Base-by-base conservation (phyloP, 2,888 invertebrate species). In the Drosophila macrospina region DNA sequence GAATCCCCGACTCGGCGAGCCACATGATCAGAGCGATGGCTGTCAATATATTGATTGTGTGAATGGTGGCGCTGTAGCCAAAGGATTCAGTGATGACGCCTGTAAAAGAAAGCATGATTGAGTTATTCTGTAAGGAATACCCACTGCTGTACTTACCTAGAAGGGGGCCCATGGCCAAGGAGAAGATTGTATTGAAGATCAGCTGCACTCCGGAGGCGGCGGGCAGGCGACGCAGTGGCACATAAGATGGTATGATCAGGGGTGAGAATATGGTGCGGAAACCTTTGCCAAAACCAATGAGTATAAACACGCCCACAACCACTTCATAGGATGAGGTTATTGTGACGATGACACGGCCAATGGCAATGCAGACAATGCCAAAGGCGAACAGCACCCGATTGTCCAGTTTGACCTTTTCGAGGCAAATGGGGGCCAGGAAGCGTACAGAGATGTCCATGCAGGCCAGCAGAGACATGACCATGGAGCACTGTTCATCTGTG, bases 261-360 rank as follows among this genome's bases (percentile, higher is more conserved):
- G 95, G 95, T 93, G 95, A 95, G 85, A 96, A 96, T n/a, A 96
- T 95, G 8, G 95, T 95, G 57, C 95, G 92, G 5, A 96, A 91
- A 0, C 95, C 96, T 91, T 96, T 96, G 24, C 95, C 95, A 50
- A 94, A 93, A 0, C 96, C 96, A 74, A 96, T 94, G 24, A 95
- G 93, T 0, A 94, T 91, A 10, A 95, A 94, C 0, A 95, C 93
- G 0, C 93, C 78, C 42, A 96, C 83, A 0, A 94, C 91, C 0
- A 94, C 91, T 11, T 91, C 80, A 78, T 93, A 95, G 0, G 93
- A 93, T 69, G 93, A 93, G 39, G 94, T 93, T 70, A 94, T 93
- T 4, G 91, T 78, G 4, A 91, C 87, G 42, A 90, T 78, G 2
- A 88, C 32, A 0, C 91, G 90, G 0, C 91, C 91, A 11, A 89